Conservation (phyloP, 2,797 vertebrate species). For the Bovichtus diacanthus region DNA sequence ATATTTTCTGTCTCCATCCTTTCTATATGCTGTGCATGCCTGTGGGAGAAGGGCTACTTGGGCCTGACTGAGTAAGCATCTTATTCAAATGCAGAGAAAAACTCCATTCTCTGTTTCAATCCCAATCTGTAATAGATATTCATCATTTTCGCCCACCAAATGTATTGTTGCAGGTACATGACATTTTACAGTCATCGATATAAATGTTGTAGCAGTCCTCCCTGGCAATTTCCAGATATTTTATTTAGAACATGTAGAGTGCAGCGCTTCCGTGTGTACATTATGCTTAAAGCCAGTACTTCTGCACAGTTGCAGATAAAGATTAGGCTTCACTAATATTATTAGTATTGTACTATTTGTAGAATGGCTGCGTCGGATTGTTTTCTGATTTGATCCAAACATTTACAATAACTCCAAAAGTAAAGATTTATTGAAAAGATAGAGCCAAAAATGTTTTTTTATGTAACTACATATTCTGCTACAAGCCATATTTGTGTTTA, state of each 20-base stretch:
- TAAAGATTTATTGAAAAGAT: no score
- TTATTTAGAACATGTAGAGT: background rate
- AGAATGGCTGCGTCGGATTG: no score
- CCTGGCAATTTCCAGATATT: background rate
- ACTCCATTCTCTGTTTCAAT: slow-evolving; percentile 11
- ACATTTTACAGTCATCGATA: background rate
- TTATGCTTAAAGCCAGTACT: no score
- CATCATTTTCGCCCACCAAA: slow-evolving; percentile 1
- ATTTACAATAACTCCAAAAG: no score
- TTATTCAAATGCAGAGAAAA: slow-evolving; percentile 30
- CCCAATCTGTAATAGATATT: slow-evolving; percentile 16
- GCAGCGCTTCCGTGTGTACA: background rate
- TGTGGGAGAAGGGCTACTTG: slow-evolving; percentile 27
- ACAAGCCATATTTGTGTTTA: no score
- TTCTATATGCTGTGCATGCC: slow-evolving; percentile 4
- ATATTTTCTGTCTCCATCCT: slow-evolving; percentile 33
- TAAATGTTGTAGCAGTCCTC: background rate
- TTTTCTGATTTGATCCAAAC: no score
- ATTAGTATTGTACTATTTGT: no score
- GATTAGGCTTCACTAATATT: no score
- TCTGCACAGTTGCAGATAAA: no score
- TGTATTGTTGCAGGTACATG: slow-evolving; percentile 3
- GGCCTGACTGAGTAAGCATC: slow-evolving; percentile 23
- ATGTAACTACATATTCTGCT: no score
- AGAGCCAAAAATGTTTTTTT: no score